Conservation (phyloP, 1,140 invertebrate species). For the Chelonus insularis region DNA sequence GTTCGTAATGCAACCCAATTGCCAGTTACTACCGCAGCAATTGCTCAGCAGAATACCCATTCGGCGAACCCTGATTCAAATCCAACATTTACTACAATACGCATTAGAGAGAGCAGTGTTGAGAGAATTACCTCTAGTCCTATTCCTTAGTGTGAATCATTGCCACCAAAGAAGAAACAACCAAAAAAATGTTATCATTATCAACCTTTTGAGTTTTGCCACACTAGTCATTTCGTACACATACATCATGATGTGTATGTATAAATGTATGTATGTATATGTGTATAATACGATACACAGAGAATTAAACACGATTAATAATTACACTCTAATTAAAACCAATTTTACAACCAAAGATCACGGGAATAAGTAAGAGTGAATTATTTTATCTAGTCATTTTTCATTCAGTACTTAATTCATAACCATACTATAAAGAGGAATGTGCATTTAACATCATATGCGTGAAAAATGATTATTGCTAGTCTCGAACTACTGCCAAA, state of each 20-base stretch:
- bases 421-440: constrained; percentile 52
- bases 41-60: constrained; percentile 35
- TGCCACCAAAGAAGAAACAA: constrained; percentile 29
- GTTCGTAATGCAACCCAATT: constrained; percentile 31
- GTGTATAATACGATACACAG: constrained; percentile 20
- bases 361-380: constrained; percentile 35
- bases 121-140: constrained; percentile 60
- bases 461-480: neutral
- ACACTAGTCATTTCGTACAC: constrained; percentile 56
- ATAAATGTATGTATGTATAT: constrained; percentile 27
- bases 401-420: constrained; percentile 51
- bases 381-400: constrained; percentile 59
- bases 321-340: constrained; percentile 17
- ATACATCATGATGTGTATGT: constrained; percentile 28
- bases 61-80: constrained; percentile 38
- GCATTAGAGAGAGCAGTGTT: constrained; percentile 58
- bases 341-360: constrained; percentile 52
- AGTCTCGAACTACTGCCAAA: constrained; percentile 25
- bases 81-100: constrained; percentile 55
- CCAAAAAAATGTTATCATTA: constrained; percentile 1
- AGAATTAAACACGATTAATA: constrained; percentile 9
- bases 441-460: constrained; percentile 50
- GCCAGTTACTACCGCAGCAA: constrained; percentile 36
- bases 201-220: constrained; percentile 18
- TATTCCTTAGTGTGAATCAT: constrained; percentile 55